phyloP scores from a whole-genome alignment of 2,888 invertebrate species.

The Mycalesis mineus region DNA sequence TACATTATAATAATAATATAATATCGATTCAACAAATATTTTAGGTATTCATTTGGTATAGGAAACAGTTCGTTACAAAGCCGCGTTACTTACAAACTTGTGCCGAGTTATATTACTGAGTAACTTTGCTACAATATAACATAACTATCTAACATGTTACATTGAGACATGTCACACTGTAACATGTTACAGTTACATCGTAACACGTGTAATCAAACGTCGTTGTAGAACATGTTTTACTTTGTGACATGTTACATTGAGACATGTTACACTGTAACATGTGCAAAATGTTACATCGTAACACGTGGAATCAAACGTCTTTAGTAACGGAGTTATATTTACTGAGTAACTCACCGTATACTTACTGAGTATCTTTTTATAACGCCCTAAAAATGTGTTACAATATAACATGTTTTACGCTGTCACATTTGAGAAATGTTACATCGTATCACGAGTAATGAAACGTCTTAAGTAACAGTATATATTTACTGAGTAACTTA shows the following conservation, averaged over 20 bases:
- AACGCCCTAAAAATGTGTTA: conserved; percentile 25
- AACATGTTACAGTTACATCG: conserved; percentile 24
- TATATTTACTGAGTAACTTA: not conserved
- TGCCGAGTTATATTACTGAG: no score
- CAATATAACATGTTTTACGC: not conserved
- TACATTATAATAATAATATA: not conserved
- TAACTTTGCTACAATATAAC: no score
- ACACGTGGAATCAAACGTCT: no score
- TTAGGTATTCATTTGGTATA: conserved; percentile 25
- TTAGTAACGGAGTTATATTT: no score
- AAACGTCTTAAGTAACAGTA: not conserved
- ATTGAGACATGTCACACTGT: conserved; percentile 11
- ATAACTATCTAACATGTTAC: conserved; percentile 27
- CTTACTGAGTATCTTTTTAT: no score
- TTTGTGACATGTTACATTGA: not conserved
- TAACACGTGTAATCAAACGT: conserved; percentile 31
- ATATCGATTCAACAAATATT: conserved; percentile 8
- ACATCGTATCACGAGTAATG: conserved; percentile 12
- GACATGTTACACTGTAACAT: conserved; percentile 31
- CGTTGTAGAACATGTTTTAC: no score
- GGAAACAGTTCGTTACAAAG: conserved; percentile 8
- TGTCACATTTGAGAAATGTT: conserved; percentile 11
- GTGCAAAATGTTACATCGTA: not conserved
- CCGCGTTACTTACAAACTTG: not conserved
- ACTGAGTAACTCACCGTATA: no score